A percentile compares a stretch with the other conserved stretches of the same genome.
phyloP scores from a whole-genome alignment of 1,140 invertebrate genomes.

The Zelostemma sp. region DNA sequence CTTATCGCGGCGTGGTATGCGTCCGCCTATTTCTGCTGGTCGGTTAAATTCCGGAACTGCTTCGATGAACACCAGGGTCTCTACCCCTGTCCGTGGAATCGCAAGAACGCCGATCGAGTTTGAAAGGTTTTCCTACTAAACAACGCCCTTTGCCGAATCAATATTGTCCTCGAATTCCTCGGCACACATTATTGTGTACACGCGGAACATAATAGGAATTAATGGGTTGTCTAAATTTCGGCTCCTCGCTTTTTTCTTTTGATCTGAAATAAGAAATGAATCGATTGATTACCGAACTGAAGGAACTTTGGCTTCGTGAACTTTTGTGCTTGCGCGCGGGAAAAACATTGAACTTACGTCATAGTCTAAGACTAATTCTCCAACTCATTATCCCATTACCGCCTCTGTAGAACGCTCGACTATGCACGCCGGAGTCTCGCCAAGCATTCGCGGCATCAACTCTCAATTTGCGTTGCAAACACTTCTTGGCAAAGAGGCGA shows the following conservation, averaged over 20 bases:
- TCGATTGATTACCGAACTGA: too few species aligned
- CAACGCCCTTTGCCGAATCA: not conserved
- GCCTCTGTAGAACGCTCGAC: not conserved
- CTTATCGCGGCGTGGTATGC: slow-evolving; percentile 9
- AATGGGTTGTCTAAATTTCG: too few species aligned
- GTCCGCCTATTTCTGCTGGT: not conserved
- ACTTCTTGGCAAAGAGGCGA: not conserved
- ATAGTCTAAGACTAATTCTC: slow-evolving; percentile 19
- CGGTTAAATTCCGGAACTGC: slow-evolving; percentile 23
- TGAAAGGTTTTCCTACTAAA: slow-evolving; percentile 8
- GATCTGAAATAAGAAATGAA: too few species aligned
- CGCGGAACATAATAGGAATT: not conserved
- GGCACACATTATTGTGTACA: not conserved
- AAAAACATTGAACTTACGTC: not conserved
- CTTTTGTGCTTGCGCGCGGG: too few species aligned
- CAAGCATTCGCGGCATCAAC: not conserved
- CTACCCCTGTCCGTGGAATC: slow-evolving; percentile 22
- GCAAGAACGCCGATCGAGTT: slow-evolving; percentile 28
- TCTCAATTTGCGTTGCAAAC: slow-evolving; percentile 9
- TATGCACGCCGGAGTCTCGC: not conserved
- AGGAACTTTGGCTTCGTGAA: too few species aligned
- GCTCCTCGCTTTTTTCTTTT: too few species aligned
- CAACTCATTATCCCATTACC: slow-evolving; percentile 31
- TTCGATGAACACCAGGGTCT: slow-evolving; percentile 13
- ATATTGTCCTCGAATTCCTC: slow-evolving; percentile 5